phyloP scores from a whole-genome alignment of 2,888 invertebrate genomes.

The Platycheirus rosarum region DNA sequence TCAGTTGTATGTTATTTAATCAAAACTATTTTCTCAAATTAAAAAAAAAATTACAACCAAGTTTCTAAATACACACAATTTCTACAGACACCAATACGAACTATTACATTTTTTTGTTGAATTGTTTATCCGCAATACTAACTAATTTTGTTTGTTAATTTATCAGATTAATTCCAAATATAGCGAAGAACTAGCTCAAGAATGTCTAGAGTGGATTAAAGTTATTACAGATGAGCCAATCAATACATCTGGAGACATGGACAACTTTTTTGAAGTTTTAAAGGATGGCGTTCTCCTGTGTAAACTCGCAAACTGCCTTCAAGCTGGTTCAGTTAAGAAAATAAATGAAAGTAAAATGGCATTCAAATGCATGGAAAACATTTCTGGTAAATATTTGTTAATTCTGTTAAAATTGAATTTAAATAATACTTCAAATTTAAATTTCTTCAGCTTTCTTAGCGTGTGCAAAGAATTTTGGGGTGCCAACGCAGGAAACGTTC shows the following conservation, averaged over 20 bases:
- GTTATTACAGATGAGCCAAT: slow-evolving; percentile 92
- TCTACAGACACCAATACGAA: too few species aligned
- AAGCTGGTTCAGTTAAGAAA: slow-evolving; percentile 94
- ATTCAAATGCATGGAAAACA: slow-evolving; percentile 99
- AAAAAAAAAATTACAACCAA: too few species aligned
- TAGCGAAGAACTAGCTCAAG: slow-evolving; percentile 95
- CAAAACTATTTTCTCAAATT: too few species aligned
- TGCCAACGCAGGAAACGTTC: slow-evolving; percentile 97
- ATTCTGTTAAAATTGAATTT: background rate
- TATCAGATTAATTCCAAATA: slow-evolving; percentile 98
- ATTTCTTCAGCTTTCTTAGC: slow-evolving; percentile 88
- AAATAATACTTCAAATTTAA: background rate
- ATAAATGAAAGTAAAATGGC: slow-evolving; percentile 95
- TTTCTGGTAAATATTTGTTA: slow-evolving; percentile 84
- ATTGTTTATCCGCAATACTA: too few species aligned
- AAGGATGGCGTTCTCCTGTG: slow-evolving; percentile 96
- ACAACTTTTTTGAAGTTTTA: slow-evolving; percentile 95
- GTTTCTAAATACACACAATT: too few species aligned
- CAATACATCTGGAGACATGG: slow-evolving; percentile 94
- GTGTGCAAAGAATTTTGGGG: slow-evolving; percentile 92
- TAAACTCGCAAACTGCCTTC: slow-evolving; percentile 93
- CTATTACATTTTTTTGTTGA: too few species aligned
- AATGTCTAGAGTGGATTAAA: slow-evolving; percentile 96
- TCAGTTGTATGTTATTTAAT: too few species aligned
- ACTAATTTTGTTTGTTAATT: slow-evolving; percentile 17